These are phyloP conservation scores for Xiphophorus couchianus DNA, from an alignment of 2,113 vertebrate genomes.

Conservation along the genomic window DNA sequence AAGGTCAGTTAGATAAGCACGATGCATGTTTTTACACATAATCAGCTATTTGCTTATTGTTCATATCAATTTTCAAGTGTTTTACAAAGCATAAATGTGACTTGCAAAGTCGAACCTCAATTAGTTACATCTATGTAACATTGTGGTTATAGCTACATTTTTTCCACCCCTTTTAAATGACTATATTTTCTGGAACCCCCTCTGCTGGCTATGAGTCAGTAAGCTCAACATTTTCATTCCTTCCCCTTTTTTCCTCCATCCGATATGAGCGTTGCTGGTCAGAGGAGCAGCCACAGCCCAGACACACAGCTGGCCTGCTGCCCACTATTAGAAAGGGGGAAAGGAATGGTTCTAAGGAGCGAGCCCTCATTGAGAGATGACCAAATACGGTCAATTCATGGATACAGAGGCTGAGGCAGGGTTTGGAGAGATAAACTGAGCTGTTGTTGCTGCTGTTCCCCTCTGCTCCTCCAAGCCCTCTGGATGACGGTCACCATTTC, in stretches of 20 bases:
- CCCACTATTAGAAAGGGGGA: slow-evolving; percentile 78
- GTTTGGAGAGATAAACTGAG: slow-evolving; percentile 65
- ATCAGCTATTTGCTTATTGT: neutral
- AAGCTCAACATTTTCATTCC: slow-evolving; percentile 51
- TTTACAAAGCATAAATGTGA: neutral
- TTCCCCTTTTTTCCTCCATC: slow-evolving; percentile 29
- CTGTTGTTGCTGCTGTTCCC: slow-evolving; percentile 37
- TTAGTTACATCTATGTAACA: neutral
- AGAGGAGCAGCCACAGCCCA: slow-evolving; percentile 44
- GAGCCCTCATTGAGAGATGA: slow-evolving; percentile 76
- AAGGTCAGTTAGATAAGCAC: neutral
- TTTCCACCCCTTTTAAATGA: slow-evolving; percentile 1
- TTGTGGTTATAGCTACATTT: neutral
- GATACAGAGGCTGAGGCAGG: slow-evolving; percentile 57
- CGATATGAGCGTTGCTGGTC: slow-evolving; percentile 41
- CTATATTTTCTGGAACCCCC: slow-evolving; percentile 1
- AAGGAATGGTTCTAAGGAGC: slow-evolving; percentile 79
- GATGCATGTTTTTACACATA: neutral
- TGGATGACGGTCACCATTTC: slow-evolving; percentile 19
- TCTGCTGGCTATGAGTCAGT: slow-evolving; percentile 8
- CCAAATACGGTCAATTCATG: slow-evolving; percentile 84
- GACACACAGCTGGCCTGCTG: slow-evolving; percentile 69
- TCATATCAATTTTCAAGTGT: too few relatives aligned
- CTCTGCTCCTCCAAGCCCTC: slow-evolving; percentile 25
- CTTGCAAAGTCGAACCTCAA: neutral